Evolutionary conservation across 2,888 invertebrate genomes (phyloP), one percentile per base, ranked within the genome.

Genomic region (Lordiphosa fenestrarum): DNA sequence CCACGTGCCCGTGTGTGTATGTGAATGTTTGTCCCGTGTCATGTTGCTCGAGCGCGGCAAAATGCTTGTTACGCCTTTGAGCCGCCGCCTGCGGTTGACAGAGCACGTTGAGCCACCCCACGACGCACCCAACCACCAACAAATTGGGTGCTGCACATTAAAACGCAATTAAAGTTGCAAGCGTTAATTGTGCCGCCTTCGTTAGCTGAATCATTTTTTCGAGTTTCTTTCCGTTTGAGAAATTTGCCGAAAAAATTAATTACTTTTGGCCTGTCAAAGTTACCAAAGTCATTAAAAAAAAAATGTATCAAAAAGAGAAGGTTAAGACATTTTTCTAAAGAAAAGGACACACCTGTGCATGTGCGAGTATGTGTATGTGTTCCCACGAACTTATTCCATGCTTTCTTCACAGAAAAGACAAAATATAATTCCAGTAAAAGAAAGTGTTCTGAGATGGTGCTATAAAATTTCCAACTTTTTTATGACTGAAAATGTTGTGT

Each of bases 21-120:
- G 15, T 15, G 15, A 15, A 15, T 15, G 15, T 46, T 36, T 42
- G 52, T 21, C 13, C 54, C 57, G 52, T 66, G 70, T 39, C 56
- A 51, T 68, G 77, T 64, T 70, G 65, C 66, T 62, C 59, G 51
- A 58, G 65, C 73, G 72, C 72, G 61, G 76, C 56, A 38, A 71
- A 73, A 71, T 71, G 78, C 75, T 61, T 74, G 75, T 77, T 75
- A 71, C 72, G 75, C 73, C 69, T 80, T 78, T 82, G 60, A 76
- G 66, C 67, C n/a, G n/a, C n/a, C n/a, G 69, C 76, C 83, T 83
- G 77, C 60, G 83, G 83, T 80, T 75, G 80, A 64, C 80, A 75
- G 66, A 68, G 73, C 68, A 80, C 75, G 69, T 82, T 69, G 58
- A 50, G 41, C 55, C 60, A 48, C 47, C 53, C 60, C 37, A n/a